Evolutionary conservation across 1,140 invertebrate genomes (phyloP).

Genomic region (Drosophila nannoptera): DNA sequence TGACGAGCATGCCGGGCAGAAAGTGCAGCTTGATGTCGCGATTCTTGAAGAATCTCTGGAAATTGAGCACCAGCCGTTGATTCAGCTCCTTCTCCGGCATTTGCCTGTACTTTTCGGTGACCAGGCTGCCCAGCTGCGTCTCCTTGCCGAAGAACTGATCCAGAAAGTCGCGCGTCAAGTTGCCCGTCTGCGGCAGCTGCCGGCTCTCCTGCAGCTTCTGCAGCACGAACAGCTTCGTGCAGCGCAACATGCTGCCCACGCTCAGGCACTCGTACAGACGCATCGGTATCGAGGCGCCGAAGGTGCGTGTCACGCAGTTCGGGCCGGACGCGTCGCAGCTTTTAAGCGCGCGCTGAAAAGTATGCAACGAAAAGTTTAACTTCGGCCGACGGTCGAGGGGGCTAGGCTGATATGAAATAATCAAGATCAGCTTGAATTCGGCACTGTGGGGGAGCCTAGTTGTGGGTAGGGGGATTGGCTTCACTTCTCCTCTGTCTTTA

Average conservation of each 20-base stretch:
- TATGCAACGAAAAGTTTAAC: slow-evolving; percentile 25
- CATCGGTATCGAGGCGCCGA: slow-evolving; percentile 72
- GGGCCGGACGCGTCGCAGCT: slow-evolving; percentile 46
- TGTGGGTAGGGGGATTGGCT: too few species aligned
- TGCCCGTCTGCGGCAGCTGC: slow-evolving; percentile 53
- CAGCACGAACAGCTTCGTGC: slow-evolving; percentile 76
- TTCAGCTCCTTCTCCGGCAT: slow-evolving; percentile 74
- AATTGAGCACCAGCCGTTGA: slow-evolving; percentile 61
- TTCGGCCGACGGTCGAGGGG: too few species aligned
- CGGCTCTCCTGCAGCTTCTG: slow-evolving; percentile 72
- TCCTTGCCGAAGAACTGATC: slow-evolving; percentile 72
- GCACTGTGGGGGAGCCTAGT: too few species aligned
- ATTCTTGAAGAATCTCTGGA: slow-evolving; percentile 75
- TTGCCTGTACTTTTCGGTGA: slow-evolving; percentile 55
- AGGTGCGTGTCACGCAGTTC: slow-evolving; percentile 55
- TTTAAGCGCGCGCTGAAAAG: slow-evolving; percentile 42
- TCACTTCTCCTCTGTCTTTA: slow-evolving; percentile 20
- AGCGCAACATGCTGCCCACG: slow-evolving; percentile 64
- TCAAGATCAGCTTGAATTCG: too few species aligned
- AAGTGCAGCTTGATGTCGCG: slow-evolving; percentile 77
- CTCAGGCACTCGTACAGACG: slow-evolving; percentile 73
- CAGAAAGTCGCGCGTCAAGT: slow-evolving; percentile 73
- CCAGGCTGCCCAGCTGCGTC: slow-evolving; percentile 61
- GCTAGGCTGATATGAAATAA: neutral
- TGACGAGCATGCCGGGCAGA: slow-evolving; percentile 70